Evolutionary conservation across 2,113 vertebrate genomes (phyloP).

Genomic region (Albula glossodonta): DNA sequence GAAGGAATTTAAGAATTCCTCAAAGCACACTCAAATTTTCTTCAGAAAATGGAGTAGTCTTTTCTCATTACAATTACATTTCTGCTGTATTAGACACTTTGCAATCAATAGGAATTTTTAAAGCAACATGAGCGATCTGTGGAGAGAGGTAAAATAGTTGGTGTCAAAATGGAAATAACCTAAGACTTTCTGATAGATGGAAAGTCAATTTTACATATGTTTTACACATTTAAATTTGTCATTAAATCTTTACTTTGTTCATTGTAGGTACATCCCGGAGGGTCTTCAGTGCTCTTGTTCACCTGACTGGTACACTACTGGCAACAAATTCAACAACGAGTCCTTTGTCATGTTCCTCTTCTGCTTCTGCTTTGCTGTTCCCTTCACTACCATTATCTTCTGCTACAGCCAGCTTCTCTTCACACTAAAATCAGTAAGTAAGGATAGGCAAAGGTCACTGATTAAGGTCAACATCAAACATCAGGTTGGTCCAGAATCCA

Average conservation of each 20-base stretch:
- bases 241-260: background rate
- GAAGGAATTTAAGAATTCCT: no score
- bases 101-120: no score
- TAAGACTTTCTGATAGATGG: no score
- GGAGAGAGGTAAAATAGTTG: no score
- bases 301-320: constrained; percentile 74
- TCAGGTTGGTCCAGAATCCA: no score
- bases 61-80: no score
- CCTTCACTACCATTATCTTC: constrained; percentile 66
- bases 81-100: no score
- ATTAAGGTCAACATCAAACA: no score
- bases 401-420: constrained; percentile 72
- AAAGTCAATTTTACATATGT: background rate
- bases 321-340: constrained; percentile 75
- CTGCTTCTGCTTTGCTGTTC: constrained; percentile 73
- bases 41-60: no score
- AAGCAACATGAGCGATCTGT: no score
- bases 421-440: constrained; percentile 63
- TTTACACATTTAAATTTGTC: background rate
- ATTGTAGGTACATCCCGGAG: constrained; percentile 73
- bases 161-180: no score
- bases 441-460: background rate
- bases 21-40: no score
- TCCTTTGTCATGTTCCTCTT: constrained; percentile 73
- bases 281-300: constrained; percentile 74